Base-by-base conservation (phyloP, 1,140 invertebrate species). In the Drosophila ercepeae region DNA sequence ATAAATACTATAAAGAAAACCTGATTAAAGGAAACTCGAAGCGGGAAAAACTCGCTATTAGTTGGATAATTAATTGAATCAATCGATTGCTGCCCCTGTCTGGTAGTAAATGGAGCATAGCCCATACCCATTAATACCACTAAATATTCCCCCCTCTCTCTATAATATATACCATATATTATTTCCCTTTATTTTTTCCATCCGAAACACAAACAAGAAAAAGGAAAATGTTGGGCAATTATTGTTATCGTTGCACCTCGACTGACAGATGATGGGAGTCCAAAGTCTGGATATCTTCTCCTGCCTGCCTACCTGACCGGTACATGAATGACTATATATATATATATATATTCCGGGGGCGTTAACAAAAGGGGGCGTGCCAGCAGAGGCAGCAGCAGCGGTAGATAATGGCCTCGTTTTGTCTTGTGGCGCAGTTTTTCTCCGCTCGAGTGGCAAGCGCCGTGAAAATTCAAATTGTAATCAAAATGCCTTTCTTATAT, bases 21-120 rank as follows among this genome's bases (percentile, higher is more conserved):
- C 64, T 64, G 13, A 34, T n/a, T n/a, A n/a, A 45, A 19, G 14
- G 52, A 14, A 4, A 29, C 2, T 13, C 29, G 27, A 14, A 36
- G 21, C 16, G 61, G 45, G 18, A n/a, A 39, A 61, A 51, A 58
- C 9, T 23, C 36, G 27, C 71, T 81, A 84, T 86, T 88, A 88
- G 63, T 59, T 27, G 16, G 73, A 54, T 86, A 88, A 77, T 82
- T 86, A 88, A 86, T 86, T 77, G 72, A 88, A 86, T 88, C 72
- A 86, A 86, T 82, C 83, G 64, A 68, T 73, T 52, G 77, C 58
- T 54, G 52, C 29, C 29, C 21, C 21, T 21, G 21, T 4, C 21
- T 4, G 29, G 29, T 9, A 11, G 67, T 67, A 41, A 69, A 73
- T 63, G 69, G 57, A 73, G 68, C 69, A 57, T 32, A 73, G 32